Conservation (phyloP, 2,888 invertebrate species). For the Eupithecia exiguata region DNA sequence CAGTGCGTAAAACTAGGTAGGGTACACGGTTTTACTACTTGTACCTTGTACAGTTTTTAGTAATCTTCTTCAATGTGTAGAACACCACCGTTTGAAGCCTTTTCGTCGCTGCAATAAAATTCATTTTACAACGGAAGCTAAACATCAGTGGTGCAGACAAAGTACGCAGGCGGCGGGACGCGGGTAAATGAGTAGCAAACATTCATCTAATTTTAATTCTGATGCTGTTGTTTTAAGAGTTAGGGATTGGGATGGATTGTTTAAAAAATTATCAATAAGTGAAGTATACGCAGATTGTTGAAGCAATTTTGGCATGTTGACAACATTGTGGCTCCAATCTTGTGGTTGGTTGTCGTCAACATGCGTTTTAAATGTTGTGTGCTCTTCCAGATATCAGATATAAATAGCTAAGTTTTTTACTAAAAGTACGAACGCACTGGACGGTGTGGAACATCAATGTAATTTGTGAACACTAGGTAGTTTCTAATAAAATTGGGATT, state of each 20-base stretch:
- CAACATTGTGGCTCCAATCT: too few species aligned
- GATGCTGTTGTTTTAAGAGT: too few species aligned
- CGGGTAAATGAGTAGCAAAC: slow-evolving; percentile 63
- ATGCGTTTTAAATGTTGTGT: too few species aligned
- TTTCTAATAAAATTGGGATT: not conserved
- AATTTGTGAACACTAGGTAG: not conserved
- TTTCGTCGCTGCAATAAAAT: not conserved
- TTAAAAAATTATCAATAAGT: too few species aligned
- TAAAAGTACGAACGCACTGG: not conserved
- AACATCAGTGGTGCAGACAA: not conserved
- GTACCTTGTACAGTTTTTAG: not conserved
- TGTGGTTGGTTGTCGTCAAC: too few species aligned
- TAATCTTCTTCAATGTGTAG: too few species aligned
- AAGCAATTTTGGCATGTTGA: not conserved
- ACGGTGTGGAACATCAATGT: not conserved
- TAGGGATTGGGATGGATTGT: too few species aligned
- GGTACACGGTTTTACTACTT: not conserved
- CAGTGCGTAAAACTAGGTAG: not conserved
- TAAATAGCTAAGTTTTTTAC: not conserved
- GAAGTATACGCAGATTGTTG: not conserved
- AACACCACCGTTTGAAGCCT: not conserved
- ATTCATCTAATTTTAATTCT: slow-evolving; percentile 45
- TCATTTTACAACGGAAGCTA: not conserved
- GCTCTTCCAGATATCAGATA: too few species aligned
- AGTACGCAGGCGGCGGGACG: slow-evolving; percentile 40